Base-by-base conservation (phyloP, 2,113 vertebrate species). In the Cheirogaleus medius region DNA sequence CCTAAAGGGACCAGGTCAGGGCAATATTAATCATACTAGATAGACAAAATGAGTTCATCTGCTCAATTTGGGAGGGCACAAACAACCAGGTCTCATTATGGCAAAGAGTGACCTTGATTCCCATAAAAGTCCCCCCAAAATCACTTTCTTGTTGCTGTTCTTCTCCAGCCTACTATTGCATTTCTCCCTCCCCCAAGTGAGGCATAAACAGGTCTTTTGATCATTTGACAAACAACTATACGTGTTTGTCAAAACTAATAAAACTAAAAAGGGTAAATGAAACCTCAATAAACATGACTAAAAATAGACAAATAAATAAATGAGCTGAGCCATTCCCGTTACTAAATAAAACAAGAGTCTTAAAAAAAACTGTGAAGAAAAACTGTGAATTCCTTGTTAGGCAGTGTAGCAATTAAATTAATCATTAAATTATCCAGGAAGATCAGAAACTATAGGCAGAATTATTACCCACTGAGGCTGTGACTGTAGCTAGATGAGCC, bases 351-450 rank as follows among this genome's bases (percentile, higher is more conserved):
- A 87, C n/a, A 87, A 87, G 44, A 87, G 10, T 25, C 32, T 81
- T 64, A 84, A 81, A 81, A 81, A 91, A 87, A 82, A 52, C 76
- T 92, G 23, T 69, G 15, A 95, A 94, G 49, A 88, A 89, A 96
- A 96, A 87, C 56, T 78, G 39, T 87, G 82, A 97, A 91, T 95
- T 92, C 58, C 81, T 97, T 97, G 47, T 90, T 94, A 84, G n/a
- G 34, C 52, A 68, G 25, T 78, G 58, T 91, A 37, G 56, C 81
- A 84, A 94, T 93, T 95, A 94, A 93, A 85, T 87, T 93, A 88
- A 91, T 96, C 90, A 95, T 93, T 97, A 96, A 82, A 76, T 92
- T 85, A 96, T 47, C 73, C 44, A 18, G 66, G 89, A 89, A 87
- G 87, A 90, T 91, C 42, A 95, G 84, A 98, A 97, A 90, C 84